Evolutionary conservation across 1,140 invertebrate species (phyloP), one percentile per base, ranked within the genome.

Genomic region (Halesus radiatus): DNA sequence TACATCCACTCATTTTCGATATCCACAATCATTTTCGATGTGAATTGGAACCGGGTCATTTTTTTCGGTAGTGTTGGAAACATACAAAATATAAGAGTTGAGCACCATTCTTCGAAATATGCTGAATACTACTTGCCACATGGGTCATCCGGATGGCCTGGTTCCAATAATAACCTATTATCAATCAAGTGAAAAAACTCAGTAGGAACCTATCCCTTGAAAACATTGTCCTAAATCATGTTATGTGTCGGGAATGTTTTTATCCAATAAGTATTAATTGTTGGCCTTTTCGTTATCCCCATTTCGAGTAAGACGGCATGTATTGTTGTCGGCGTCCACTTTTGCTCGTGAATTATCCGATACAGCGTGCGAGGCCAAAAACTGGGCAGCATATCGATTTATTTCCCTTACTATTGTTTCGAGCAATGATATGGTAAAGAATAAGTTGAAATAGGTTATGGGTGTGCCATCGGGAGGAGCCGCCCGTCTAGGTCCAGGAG

Each of bases 181-280:
- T 81, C 76, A 45, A 78, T 76, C 29, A 81, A 62, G 37, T 81
- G 80, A 52, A 81, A 85, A 83, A 79, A 85, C 52, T 78, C 54
- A 85, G 73, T 68, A 83, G 79, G 62, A 85, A 85, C 70, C 83
- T 81, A 79, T 84, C 80, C 18, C 82, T 79, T 22, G 81, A 66
- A 78, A 84, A 85, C 84, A 85, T 85, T 83, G 81, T 76, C 4
- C 62, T 37, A 81, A 85, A 85, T 84, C 84, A 85, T 76, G 84
- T 84, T 29, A 85, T 85, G 32, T 79, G n/a, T 79, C 81, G 58
- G 54, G 81, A 81, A 68, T 82, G n/a, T 84, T 82, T 53, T 72
- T 70, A 53, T 78, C 82, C 83, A 85, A 54, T 85, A 84, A 75
- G 76, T 80, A 66, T 62, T 79, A 79, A 84, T 73, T 66, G 80